phyloP scores from a whole-genome alignment of 2,113 vertebrate genomes.

The Cinclus cinclus region DNA sequence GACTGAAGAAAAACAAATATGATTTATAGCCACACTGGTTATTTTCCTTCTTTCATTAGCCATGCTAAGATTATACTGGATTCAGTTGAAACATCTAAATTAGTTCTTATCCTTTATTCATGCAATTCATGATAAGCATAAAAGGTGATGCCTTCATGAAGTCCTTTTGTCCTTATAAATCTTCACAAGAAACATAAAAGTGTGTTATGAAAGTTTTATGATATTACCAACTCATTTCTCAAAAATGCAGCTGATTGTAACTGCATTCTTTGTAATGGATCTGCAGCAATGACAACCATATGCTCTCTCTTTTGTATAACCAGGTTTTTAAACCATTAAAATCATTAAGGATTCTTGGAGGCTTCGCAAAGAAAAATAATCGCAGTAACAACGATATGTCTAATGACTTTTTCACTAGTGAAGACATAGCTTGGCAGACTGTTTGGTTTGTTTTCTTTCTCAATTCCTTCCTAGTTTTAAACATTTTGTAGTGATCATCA shows the following conservation, averaged over 20 bases:
- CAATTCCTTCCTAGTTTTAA: neutral
- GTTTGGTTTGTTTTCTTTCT: neutral
- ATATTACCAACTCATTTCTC: neutral
- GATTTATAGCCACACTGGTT: neutral
- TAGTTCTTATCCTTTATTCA: neutral
- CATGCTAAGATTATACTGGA: neutral
- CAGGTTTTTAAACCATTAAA: slow-evolving; percentile 38
- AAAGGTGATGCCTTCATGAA: neutral
- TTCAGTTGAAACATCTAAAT: neutral
- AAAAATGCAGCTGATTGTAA: neutral
- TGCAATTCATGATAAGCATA: neutral
- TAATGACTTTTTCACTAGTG: neutral
- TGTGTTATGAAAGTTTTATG: neutral
- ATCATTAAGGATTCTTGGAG: neutral
- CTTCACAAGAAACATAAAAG: neutral
- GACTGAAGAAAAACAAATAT: neutral
- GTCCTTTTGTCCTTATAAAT: neutral
- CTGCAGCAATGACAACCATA: neutral
- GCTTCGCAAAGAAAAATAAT: slow-evolving; percentile 32
- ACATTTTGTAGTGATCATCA: neutral
- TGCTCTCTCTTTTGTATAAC: slow-evolving; percentile 18
- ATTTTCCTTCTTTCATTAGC: neutral
- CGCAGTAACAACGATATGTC: neutral
- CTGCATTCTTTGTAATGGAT: neutral
- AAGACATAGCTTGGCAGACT: neutral